phyloP scores from a whole-genome alignment of 2,888 invertebrate genomes.

The Neoaliturus tenellus region DNA sequence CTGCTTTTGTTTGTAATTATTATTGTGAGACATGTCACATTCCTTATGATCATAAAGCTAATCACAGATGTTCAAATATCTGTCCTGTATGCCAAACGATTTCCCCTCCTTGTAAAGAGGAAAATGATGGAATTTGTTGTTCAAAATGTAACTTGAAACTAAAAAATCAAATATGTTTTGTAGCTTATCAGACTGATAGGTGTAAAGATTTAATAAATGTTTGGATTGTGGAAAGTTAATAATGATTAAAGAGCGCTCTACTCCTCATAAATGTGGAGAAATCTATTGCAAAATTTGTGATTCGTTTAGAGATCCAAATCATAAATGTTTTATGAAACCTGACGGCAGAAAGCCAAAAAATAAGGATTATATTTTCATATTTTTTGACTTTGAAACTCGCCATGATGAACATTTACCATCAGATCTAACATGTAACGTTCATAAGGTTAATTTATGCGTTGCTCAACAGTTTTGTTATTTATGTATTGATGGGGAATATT shows the following conservation, averaged over 20 bases:
- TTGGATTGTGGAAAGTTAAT: background rate
- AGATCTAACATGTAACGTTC: background rate
- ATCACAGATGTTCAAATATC: background rate
- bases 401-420: slow-evolving; percentile 57
- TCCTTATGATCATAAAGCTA: slow-evolving; percentile 58
- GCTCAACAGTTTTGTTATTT: slow-evolving; percentile 9
- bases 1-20: slow-evolving; percentile 64
- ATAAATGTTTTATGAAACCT: slow-evolving; percentile 50
- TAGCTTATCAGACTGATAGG: background rate
- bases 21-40: slow-evolving; percentile 65
- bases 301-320: slow-evolving; percentile 19
- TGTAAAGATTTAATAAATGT: slow-evolving; percentile 17
- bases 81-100: slow-evolving; percentile 13
- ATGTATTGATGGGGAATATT: background rate
- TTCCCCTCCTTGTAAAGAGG: slow-evolving; percentile 30
- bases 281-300: slow-evolving; percentile 57
- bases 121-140: background rate
- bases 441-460: slow-evolving; percentile 7
- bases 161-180: background rate
- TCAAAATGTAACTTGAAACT: background rate
- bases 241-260: background rate
- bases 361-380: slow-evolving; percentile 60
- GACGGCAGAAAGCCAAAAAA: slow-evolving; percentile 29
- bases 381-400: slow-evolving; percentile 64
- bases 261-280: slow-evolving; percentile 57